Conservation (phyloP, 1,140 invertebrate genomes). For the Colletes latitarsis region DNA sequence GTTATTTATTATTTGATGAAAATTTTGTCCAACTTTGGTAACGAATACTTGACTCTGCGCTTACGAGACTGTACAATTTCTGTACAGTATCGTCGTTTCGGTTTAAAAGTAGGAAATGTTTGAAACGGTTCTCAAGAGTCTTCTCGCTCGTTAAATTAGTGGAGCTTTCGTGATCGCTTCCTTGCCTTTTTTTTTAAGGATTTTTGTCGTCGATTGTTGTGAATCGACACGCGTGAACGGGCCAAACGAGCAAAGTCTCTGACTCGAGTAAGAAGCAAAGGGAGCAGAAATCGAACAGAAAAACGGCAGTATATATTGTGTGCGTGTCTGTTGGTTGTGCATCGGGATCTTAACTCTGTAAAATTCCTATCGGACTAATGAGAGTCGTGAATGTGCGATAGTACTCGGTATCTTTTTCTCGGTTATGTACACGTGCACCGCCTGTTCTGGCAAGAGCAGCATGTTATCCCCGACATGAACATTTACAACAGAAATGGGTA, state of each 20-base stretch:
- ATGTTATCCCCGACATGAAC: background rate
- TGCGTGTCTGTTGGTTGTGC: slow-evolving; percentile 47
- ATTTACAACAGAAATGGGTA: background rate
- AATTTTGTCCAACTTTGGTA: too few species aligned
- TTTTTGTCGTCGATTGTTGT: background rate
- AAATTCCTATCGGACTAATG: slow-evolving; percentile 19
- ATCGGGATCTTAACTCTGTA: slow-evolving; percentile 26
- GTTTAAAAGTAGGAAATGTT: too few species aligned
- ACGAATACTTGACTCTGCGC: too few species aligned
- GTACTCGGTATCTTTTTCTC: too few species aligned
- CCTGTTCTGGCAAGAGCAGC: background rate
- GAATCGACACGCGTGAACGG: background rate
- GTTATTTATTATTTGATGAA: too few species aligned
- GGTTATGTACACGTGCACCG: background rate
- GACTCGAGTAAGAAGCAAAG: background rate
- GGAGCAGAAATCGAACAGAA: slow-evolving; percentile 26
- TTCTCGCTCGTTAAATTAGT: too few species aligned
- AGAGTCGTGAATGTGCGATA: slow-evolving; percentile 12
- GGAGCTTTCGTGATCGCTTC: too few species aligned
- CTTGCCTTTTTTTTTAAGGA: background rate
- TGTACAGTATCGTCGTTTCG: too few species aligned
- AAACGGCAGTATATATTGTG: slow-evolving; percentile 49
- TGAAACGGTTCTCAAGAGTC: too few species aligned
- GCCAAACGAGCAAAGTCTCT: background rate
- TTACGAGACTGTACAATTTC: too few species aligned